phyloP scores from a whole-genome alignment of 2,797 vertebrate species.

The Micromesistius poutassou region DNA sequence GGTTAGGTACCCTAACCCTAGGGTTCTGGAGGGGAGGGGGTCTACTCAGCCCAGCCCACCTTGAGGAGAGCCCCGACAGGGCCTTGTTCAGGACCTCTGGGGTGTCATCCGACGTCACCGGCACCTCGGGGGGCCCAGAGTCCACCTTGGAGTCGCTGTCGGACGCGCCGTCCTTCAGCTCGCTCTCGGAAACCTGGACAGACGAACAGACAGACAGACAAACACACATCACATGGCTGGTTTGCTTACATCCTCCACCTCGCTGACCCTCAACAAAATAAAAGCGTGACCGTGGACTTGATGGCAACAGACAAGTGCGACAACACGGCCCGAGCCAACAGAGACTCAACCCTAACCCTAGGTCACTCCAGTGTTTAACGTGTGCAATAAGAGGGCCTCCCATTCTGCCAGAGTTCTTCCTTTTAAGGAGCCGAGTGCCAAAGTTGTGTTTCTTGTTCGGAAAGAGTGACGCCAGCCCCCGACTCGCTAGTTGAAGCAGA shows the following conservation, averaged over 20 bases:
- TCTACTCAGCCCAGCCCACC: conserved; percentile 70
- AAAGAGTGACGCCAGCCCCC: neutral
- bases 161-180: conserved; percentile 81
- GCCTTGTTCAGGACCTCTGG: conserved; percentile 94
- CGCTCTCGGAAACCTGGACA: conserved; percentile 81
- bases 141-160: conserved; percentile 84
- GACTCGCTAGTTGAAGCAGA: neutral
- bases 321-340: too few relatives aligned
- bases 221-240: neutral
- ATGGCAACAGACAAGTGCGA: neutral
- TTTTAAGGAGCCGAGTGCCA: too few relatives aligned
- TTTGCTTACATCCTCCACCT: neutral
- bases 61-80: conserved; percentile 91
- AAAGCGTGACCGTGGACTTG: neutral
- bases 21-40: neutral
- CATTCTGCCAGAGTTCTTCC: neutral
- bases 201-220: neutral
- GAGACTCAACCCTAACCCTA: too few relatives aligned
- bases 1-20: too few relatives aligned
- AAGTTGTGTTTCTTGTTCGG: neutral
- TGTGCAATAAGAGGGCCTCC: too few relatives aligned
- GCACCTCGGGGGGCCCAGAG: conserved; percentile 66
- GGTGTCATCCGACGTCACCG: conserved; percentile 82
- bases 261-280: neutral
- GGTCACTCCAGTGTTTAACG: too few relatives aligned